Conservation (phyloP, 2,113 vertebrate species). For the Pterophyllum scalare region DNA sequence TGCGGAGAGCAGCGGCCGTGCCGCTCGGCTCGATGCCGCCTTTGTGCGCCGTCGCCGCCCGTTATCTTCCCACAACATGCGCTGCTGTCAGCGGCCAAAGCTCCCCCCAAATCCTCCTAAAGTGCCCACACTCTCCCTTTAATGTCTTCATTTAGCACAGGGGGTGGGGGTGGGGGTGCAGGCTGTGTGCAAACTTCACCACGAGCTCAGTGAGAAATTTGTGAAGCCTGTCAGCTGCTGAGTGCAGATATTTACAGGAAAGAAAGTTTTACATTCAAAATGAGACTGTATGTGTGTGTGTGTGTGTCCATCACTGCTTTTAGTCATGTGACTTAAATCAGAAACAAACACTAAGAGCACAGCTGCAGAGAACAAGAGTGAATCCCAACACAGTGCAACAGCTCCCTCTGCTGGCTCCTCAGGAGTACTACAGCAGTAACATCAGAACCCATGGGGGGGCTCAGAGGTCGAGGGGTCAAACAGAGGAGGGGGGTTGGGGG, state of each 20-base stretch:
- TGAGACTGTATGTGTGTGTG: background rate
- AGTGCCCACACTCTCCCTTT: constrained; percentile 37
- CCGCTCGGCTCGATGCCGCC: constrained; percentile 51
- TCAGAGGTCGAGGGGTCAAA: background rate
- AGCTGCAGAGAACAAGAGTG: too few relatives aligned
- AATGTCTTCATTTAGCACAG: constrained; percentile 70
- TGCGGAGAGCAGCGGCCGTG: constrained; percentile 46
- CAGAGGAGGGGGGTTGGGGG: too few relatives aligned
- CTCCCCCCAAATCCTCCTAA: constrained; percentile 60
- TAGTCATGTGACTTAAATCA: too few relatives aligned
- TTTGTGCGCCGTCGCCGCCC: constrained; percentile 62
- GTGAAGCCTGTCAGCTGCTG: background rate
- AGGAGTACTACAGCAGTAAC: constrained; percentile 1
- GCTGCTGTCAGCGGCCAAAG: constrained; percentile 52
- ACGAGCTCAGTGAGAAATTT: background rate
- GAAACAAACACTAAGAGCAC: too few relatives aligned
- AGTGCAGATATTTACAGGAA: background rate
- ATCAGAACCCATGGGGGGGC: background rate
- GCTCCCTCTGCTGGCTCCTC: constrained; percentile 67
- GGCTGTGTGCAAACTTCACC: background rate
- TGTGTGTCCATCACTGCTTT: too few relatives aligned
- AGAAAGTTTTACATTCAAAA: background rate
- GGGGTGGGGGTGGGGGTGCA: too few relatives aligned
- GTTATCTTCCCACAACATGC: constrained; percentile 76
- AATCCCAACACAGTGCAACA: constrained; percentile 34